Conservation (phyloP, 2,797 vertebrate species). For the Characodon lateralis region DNA sequence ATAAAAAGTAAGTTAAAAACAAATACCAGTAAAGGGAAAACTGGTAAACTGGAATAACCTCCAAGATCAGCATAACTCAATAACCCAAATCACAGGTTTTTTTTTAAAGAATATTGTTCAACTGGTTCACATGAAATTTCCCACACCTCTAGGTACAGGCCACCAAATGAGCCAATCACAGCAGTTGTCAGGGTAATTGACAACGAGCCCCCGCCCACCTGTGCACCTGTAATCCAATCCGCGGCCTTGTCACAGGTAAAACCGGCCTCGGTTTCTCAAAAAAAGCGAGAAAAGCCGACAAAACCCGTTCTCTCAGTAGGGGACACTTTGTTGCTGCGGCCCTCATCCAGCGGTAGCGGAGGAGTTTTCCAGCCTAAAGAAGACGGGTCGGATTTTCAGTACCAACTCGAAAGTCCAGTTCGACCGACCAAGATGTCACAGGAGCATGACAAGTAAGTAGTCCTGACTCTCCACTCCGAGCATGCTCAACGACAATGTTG, state of each 20-base stretch:
- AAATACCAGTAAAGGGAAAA: background rate
- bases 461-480: conserved; percentile 64
- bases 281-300: conserved; percentile 96
- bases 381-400: conserved; percentile 92
- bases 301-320: conserved; percentile 89
- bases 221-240: conserved; percentile 86
- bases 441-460: conserved; percentile 98
- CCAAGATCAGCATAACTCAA: background rate
- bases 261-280: conserved; percentile 84
- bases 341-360: conserved; percentile 78
- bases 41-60: background rate
- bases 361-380: conserved; percentile 78
- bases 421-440: conserved; percentile 96
- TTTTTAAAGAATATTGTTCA: conserved; percentile 12
- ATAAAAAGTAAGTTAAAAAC: background rate
- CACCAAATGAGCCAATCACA: conserved; percentile 68
- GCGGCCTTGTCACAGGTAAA: conserved; percentile 83
- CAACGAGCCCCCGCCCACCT: conserved; percentile 63
- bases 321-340: conserved; percentile 76
- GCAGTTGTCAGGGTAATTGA: conserved; percentile 58
- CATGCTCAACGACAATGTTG: conserved; percentile 47
- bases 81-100: conserved; percentile 48
- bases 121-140: conserved; percentile 13
- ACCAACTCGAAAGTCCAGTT: conserved; percentile 99
- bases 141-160: conserved; percentile 45